Conservation (phyloP, 2,888 invertebrate species). For the Vanessa cardui region DNA sequence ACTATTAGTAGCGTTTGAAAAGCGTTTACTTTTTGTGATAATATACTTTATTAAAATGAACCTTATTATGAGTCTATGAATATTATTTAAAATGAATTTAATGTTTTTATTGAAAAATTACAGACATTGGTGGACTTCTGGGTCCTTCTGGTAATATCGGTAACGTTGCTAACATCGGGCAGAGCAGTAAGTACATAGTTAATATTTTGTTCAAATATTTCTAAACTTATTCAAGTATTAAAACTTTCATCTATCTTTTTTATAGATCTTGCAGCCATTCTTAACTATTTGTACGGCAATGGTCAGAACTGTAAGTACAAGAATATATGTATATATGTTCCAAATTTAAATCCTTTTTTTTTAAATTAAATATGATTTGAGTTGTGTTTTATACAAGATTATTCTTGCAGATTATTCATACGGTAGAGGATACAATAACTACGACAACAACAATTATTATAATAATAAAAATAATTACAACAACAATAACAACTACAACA, state of each 20-base stretch:
- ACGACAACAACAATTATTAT: not conserved
- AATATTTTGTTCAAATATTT: too few relatives aligned
- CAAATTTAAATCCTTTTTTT: too few relatives aligned
- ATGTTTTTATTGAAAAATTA: too few relatives aligned
- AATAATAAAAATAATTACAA: not conserved
- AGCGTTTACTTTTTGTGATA: too few relatives aligned
- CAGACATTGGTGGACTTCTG: too few relatives aligned
- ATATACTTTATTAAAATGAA: too few relatives aligned
- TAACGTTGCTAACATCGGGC: too few relatives aligned
- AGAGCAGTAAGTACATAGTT: too few relatives aligned
- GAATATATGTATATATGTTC: not conserved
- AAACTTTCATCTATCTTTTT: not conserved
- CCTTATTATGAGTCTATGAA: not conserved
- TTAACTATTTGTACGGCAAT: not conserved
- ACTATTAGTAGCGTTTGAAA: too few relatives aligned
- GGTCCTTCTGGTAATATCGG: too few relatives aligned
- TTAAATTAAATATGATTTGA: too few relatives aligned
- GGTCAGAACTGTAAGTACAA: not conserved
- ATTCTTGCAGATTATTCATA: constrained; percentile 6
- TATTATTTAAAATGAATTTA: not conserved
- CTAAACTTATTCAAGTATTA: too few relatives aligned
- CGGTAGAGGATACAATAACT: not conserved
- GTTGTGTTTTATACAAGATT: not conserved
- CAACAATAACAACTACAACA: not conserved
- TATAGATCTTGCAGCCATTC: not conserved